Conservation (phyloP, 2,888 invertebrate genomes). For the Ommatoiulus sabulosus region DNA sequence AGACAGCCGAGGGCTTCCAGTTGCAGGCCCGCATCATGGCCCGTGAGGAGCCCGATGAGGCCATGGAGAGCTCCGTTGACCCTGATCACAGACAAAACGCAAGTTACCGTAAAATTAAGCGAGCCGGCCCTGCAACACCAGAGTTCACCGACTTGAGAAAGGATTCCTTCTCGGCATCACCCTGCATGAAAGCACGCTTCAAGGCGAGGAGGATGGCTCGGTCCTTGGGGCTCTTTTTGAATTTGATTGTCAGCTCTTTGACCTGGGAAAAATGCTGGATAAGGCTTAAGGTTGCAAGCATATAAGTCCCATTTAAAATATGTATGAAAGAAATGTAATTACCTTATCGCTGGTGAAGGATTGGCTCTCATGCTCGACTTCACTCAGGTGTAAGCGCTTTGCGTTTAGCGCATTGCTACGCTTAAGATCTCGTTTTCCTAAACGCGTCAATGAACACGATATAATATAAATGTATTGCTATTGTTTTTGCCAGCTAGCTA, state of each 20-base stretch:
- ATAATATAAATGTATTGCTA: neutral
- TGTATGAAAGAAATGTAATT: neutral
- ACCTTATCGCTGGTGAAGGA: constrained; percentile 27
- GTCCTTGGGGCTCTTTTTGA: constrained; percentile 49
- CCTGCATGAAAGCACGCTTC: constrained; percentile 52
- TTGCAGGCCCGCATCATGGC: constrained; percentile 54
- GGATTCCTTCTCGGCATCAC: neutral
- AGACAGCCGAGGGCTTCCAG: constrained; percentile 57
- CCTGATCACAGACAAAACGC: constrained; percentile 16
- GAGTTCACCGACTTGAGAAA: constrained; percentile 51
- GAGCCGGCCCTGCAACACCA: neutral
- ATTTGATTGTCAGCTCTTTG: constrained; percentile 6
- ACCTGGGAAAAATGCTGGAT: neutral
- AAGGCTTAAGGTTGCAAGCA: neutral
- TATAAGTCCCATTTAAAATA: neutral
- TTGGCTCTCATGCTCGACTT: constrained; percentile 20
- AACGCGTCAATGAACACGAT: neutral
- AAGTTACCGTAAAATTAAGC: neutral
- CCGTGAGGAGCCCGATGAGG: constrained; percentile 55
- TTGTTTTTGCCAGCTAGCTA: neutral
- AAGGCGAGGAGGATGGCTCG: neutral
- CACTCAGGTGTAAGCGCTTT: constrained; percentile 53
- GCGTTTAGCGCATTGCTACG: neutral
- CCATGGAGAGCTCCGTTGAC: constrained; percentile 56
- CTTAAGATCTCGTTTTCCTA: constrained; percentile 18